These are phyloP conservation scores for Pyrgilauda ruficollis DNA, from an alignment of 2,113 vertebrate species.

Conservation along the genomic window DNA sequence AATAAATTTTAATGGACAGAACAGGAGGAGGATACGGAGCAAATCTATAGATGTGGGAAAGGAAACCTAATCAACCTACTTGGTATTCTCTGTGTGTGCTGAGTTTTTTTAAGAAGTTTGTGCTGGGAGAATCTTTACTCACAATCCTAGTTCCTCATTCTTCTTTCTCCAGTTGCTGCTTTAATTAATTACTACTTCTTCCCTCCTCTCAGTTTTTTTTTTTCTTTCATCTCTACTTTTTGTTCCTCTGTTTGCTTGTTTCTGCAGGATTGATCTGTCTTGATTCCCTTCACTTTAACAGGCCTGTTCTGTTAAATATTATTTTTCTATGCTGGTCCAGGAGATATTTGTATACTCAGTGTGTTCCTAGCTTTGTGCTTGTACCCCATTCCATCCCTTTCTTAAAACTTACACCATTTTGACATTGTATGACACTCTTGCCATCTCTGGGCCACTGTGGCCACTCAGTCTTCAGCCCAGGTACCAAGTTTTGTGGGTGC, in stretches of 20 bases:
- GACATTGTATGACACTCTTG: background rate
- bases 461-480: background rate
- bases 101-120: background rate
- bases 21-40: background rate
- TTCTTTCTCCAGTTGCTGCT: background rate
- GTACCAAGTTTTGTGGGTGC: background rate
- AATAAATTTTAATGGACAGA: background rate
- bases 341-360: background rate
- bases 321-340: background rate
- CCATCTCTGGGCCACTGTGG: background rate
- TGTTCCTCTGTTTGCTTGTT: background rate
- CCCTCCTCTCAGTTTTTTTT: background rate
- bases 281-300: background rate
- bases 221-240: background rate
- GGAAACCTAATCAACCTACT: slow-evolving; percentile 1
- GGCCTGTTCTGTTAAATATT: rapidly evolving
- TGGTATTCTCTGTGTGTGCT: background rate
- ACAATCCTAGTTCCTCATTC: background rate
- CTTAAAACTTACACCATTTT: background rate
- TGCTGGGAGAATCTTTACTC: background rate
- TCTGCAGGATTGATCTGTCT: background rate
- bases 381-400: background rate
- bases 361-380: background rate
- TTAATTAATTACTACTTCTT: background rate
- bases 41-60: background rate